phyloP scores from a whole-genome alignment of 2,113 vertebrate genomes.

The Semicossyphus pulcher region DNA sequence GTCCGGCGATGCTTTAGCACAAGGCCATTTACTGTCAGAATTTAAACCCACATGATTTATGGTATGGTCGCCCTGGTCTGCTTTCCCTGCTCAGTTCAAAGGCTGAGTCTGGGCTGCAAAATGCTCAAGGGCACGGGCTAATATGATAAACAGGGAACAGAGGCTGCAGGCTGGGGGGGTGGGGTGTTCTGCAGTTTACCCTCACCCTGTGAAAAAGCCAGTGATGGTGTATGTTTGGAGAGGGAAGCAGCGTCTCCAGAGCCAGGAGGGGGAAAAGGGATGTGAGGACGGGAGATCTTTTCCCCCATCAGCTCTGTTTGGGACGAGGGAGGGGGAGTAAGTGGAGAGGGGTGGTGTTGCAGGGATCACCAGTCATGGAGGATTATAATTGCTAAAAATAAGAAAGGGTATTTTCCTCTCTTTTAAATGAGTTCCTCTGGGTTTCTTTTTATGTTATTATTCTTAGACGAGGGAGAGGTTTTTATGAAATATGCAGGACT shows the following conservation, averaged over 20 bases:
- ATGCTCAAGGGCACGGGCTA: conserved; percentile 74
- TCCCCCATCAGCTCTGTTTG: conserved; percentile 24
- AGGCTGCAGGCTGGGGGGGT: conserved; percentile 40
- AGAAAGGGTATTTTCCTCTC: conserved; percentile 57
- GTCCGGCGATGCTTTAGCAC: conserved; percentile 47
- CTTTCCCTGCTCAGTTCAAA: conserved; percentile 68
- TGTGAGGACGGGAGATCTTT: conserved; percentile 37
- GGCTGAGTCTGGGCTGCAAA: conserved; percentile 62
- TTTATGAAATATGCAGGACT: conserved; percentile 51
- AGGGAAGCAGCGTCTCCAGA: conserved; percentile 10
- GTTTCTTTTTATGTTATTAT: conserved; percentile 44
- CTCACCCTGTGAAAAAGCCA: conserved; percentile 31
- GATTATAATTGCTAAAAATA: conserved; percentile 73
- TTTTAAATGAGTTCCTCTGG: conserved; percentile 64
- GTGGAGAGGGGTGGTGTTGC: conserved; percentile 31
- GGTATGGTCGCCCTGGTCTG: conserved; percentile 43
- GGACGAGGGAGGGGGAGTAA: conserved; percentile 18
- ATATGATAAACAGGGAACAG: conserved; percentile 75
- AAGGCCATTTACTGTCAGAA: conserved; percentile 64
- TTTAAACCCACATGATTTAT: conserved; percentile 71
- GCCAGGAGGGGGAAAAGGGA: conserved; percentile 7
- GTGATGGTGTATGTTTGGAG: conserved; percentile 16
- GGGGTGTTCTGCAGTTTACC: conserved; percentile 21
- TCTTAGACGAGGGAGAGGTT: conserved; percentile 27
- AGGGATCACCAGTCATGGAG: conserved; percentile 66